Conservation (phyloP, 2,888 invertebrate genomes). For the Agriopis marginaria region DNA sequence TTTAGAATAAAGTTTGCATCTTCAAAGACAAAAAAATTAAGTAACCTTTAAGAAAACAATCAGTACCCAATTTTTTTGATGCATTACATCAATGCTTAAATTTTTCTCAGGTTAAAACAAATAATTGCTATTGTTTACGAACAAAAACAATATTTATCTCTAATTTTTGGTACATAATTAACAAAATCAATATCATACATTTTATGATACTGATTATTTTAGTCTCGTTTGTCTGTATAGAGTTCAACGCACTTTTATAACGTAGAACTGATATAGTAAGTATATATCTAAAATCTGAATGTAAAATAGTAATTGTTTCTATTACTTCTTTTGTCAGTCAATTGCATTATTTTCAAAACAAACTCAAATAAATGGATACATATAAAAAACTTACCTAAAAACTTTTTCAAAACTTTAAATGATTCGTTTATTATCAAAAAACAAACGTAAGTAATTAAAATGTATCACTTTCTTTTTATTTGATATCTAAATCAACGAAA, state of each 20-base stretch:
- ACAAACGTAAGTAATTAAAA: not conserved
- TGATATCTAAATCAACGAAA: conserved; percentile 15
- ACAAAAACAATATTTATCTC: too few species aligned
- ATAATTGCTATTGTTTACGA: too few species aligned
- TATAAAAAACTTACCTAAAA: conserved; percentile 9
- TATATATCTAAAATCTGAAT: too few species aligned
- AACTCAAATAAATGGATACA: not conserved
- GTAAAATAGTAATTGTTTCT: too few species aligned
- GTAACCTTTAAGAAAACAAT: too few species aligned
- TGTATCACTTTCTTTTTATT: conserved; percentile 23
- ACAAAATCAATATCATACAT: too few species aligned
- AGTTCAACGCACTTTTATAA: not conserved
- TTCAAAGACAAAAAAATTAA: not conserved
- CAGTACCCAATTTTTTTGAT: too few species aligned
- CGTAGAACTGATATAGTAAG: too few species aligned
- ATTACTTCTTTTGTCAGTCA: not conserved
- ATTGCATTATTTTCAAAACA: not conserved
- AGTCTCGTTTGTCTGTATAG: not conserved
- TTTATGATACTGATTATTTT: not conserved
- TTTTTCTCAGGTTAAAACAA: too few species aligned
- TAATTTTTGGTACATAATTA: too few species aligned
- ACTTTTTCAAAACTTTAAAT: not conserved
- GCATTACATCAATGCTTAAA: too few species aligned
- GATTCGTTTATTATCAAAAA: not conserved
- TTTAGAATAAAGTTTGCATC: not conserved